phyloP scores from a whole-genome alignment of 2,888 invertebrate species.

The Argyra leucocephala region DNA sequence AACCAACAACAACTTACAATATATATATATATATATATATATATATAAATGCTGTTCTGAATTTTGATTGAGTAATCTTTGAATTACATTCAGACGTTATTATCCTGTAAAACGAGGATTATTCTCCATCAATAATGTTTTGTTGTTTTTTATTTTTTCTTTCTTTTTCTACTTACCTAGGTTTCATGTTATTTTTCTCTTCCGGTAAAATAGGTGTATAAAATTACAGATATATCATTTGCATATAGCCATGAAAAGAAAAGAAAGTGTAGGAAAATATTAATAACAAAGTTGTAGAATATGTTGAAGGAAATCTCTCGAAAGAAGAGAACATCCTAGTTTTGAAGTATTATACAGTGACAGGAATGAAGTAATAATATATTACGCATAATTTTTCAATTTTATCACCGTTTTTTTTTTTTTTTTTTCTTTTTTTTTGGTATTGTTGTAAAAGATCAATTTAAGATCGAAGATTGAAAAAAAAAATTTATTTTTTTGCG shows the following conservation, averaged over 20 bases:
- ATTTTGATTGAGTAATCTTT: constrained; percentile 6
- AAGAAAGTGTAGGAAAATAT: neutral
- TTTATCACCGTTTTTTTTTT: neutral
- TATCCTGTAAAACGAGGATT: constrained; percentile 1
- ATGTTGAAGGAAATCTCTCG: neutral
- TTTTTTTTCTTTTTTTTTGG: no score
- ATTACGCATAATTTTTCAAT: constrained; percentile 4
- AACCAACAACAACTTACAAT: no score
- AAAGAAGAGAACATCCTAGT: neutral
- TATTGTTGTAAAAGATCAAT: no score
- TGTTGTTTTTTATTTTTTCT: neutral
- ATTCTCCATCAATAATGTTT: neutral
- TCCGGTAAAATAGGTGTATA: neutral
- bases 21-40: no score
- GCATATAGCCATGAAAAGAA: no score
- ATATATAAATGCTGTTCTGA: neutral
- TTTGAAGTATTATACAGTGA: neutral
- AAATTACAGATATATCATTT: neutral
- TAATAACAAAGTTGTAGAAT: neutral
- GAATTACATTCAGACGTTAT: neutral
- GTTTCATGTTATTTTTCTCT: neutral
- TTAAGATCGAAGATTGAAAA: no score
- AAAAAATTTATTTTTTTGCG: no score
- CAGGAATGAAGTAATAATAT: neutral
- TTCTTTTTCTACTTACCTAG: neutral